Evolutionary conservation across 2,888 invertebrate species (phyloP).

Genomic region (Hybos culiciformis): DNA sequence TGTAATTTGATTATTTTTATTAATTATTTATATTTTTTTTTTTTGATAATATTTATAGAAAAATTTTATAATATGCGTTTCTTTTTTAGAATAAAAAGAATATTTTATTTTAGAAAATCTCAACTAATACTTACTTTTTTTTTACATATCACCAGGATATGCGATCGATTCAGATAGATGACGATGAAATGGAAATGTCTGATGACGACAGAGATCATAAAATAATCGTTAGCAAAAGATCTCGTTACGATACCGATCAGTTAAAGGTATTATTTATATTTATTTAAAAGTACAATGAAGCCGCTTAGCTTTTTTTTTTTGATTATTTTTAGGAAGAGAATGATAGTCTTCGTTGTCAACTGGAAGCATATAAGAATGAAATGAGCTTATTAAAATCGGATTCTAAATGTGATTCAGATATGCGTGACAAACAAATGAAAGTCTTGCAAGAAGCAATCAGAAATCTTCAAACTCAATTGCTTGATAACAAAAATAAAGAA

Average conservation of each 20-base stretch:
- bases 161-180: slow-evolving; percentile 40
- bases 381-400: slow-evolving; percentile 76
- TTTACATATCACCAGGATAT: slow-evolving; percentile 29
- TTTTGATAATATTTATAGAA: not conserved
- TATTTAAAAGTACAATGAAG: not conserved
- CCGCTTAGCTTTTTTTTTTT: not conserved
- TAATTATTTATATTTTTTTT: not conserved
- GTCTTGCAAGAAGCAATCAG: slow-evolving; percentile 36
- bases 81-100: not conserved
- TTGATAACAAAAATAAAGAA: slow-evolving; percentile 33
- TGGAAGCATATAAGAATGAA: slow-evolving; percentile 91
- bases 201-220: slow-evolving; percentile 52
- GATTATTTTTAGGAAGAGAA: slow-evolving; percentile 57
- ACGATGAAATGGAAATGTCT: slow-evolving; percentile 80
- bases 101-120: not conserved
- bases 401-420: slow-evolving; percentile 60
- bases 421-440: slow-evolving; percentile 74
- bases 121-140: slow-evolving; percentile 6
- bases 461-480: slow-evolving; percentile 34
- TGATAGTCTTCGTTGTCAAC: slow-evolving; percentile 75
- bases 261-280: slow-evolving; percentile 23
- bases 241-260: slow-evolving; percentile 31
- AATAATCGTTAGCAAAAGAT: slow-evolving; percentile 30
- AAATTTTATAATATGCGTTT: too few species aligned
- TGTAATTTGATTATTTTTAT: too few species aligned